Conservation (phyloP, 2,888 invertebrate genomes). For the Latheticus oryzae region DNA sequence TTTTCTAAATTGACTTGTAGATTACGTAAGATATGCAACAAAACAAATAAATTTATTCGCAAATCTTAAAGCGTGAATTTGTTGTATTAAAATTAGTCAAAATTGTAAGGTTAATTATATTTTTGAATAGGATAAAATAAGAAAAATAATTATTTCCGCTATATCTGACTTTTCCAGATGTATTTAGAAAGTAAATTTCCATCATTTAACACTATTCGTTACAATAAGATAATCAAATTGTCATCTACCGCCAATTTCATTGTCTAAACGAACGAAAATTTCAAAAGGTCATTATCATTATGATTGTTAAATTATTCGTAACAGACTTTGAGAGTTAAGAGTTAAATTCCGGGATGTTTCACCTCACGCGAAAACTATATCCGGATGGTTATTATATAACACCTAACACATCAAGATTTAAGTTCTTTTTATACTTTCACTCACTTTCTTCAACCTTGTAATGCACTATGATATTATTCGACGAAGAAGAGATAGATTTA, state of each 20-base stretch:
- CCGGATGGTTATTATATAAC: conserved; percentile 27
- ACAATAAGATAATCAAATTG: conserved; percentile 21
- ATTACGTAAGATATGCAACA: no score
- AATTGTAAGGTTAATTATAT: no score
- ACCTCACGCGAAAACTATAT: conserved; percentile 29
- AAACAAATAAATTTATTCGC: no score
- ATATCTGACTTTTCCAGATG: conserved; percentile 1
- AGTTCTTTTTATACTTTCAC: conserved; percentile 48
- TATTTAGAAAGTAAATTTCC: conserved; percentile 19
- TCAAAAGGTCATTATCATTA: conserved; percentile 22
- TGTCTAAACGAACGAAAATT: conserved; percentile 5
- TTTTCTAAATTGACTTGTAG: no score
- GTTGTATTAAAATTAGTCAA: no score
- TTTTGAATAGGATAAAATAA: conserved; percentile 16
- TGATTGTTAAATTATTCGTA: conserved; percentile 5
- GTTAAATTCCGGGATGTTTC: conserved; percentile 21
- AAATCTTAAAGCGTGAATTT: no score
- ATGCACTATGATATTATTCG: conserved; percentile 27
- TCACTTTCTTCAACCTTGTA: conserved; percentile 52
- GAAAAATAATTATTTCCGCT: conserved; percentile 26
- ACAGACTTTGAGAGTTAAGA: conserved; percentile 4
- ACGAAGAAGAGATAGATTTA: conserved; percentile 18
- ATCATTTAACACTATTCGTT: conserved; percentile 1
- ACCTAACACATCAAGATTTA: conserved; percentile 22
- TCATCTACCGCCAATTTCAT: conserved; percentile 21